These are phyloP conservation scores for Trachelus iudaicus DNA, from an alignment of 2,888 invertebrate genomes.

Conservation along the genomic window DNA sequence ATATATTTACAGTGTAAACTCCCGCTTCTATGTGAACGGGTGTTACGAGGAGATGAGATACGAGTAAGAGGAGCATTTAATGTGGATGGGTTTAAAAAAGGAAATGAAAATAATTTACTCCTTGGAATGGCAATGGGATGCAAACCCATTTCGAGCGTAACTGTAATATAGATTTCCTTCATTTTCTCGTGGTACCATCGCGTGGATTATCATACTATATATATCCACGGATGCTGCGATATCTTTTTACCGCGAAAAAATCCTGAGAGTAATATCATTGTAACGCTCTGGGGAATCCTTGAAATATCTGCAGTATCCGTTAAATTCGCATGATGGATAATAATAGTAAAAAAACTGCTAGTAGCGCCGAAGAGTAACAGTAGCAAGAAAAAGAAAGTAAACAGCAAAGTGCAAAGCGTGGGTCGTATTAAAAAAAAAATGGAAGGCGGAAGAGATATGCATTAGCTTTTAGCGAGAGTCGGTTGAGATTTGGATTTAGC, in stretches of 20 bases:
- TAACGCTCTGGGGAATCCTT: neutral
- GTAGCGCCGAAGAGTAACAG: neutral
- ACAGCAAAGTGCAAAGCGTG: neutral
- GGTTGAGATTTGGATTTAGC: neutral
- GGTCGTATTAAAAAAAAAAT: neutral
- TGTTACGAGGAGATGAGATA: neutral
- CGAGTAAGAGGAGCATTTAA: neutral
- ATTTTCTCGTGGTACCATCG: neutral
- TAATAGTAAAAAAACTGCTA: neutral
- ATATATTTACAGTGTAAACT: constrained; percentile 63
- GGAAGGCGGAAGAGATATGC: neutral
- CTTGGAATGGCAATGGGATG: neutral
- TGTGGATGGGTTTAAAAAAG: neutral
- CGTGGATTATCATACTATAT: neutral
- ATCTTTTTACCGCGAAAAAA: neutral
- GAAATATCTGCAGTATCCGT: neutral
- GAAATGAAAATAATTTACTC: neutral
- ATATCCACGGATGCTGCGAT: neutral
- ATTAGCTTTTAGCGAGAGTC: constrained; percentile 7
- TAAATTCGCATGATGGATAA: neutral
- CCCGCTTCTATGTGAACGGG: neutral
- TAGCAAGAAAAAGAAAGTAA: neutral
- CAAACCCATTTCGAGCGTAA: neutral
- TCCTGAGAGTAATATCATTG: neutral
- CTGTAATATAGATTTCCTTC: neutral